phyloP scores from a whole-genome alignment of 2,113 vertebrate species.

The Proteles cristata region DNA sequence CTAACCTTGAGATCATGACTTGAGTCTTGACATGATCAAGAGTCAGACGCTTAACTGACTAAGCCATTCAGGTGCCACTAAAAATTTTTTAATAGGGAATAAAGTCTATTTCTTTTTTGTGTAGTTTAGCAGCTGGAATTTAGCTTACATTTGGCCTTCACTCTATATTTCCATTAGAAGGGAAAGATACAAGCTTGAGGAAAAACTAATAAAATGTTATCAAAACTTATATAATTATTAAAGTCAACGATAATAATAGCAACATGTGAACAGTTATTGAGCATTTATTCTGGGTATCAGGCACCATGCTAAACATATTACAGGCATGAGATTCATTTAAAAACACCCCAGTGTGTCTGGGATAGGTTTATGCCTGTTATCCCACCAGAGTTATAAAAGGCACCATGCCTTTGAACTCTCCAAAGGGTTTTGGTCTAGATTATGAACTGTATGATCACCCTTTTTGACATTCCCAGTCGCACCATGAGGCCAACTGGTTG shows the following conservation, averaged over 20 bases:
- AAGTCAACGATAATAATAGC: neutral
- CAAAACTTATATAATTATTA: slow-evolving; percentile 18
- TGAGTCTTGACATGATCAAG: no score
- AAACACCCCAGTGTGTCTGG: neutral
- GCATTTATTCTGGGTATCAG: neutral
- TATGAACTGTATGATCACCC: neutral
- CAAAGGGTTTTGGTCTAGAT: neutral
- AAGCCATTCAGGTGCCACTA: no score
- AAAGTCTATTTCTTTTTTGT: neutral
- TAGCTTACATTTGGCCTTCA: neutral
- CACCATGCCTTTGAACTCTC: neutral
- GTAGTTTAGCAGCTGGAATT: neutral
- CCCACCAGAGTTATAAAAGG: neutral
- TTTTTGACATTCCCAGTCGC: neutral
- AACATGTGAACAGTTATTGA: neutral
- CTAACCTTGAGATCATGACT: no score
- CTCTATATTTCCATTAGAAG: slow-evolving; percentile 1
- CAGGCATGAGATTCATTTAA: neutral
- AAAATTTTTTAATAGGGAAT: neutral
- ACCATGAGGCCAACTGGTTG: neutral
- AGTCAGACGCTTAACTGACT: no score
- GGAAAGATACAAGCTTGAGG: neutral
- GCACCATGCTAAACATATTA: neutral
- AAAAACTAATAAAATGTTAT: slow-evolving; percentile 23
- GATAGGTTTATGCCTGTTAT: neutral